phyloP scores from a whole-genome alignment of 2,113 vertebrate genomes.

The Entomyzon cyanotis region DNA sequence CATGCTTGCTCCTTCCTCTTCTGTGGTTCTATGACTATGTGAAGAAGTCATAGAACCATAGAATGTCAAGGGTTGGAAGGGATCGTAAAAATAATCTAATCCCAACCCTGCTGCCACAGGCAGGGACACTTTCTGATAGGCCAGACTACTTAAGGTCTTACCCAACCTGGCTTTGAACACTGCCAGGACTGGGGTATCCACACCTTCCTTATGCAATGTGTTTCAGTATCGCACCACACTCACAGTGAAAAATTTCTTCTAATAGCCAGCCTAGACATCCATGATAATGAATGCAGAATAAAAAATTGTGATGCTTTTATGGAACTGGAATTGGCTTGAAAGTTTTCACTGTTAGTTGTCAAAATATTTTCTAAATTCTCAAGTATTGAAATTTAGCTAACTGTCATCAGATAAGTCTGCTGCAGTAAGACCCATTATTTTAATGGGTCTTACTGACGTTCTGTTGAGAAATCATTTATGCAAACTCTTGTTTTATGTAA shows the following conservation, averaged over 20 bases:
- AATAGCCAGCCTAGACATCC: not conserved
- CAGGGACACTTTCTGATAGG: not conserved
- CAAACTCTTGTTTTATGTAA: conserved; percentile 61
- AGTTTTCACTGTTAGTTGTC: conserved; percentile 70
- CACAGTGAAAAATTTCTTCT: not conserved
- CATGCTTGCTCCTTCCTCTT: conserved; percentile 48
- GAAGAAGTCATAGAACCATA: not conserved
- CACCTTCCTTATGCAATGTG: not conserved
- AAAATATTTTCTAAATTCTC: conserved; percentile 75
- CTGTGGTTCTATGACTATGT: not conserved
- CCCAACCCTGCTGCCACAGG: too few species aligned
- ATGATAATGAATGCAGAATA: conserved; percentile 34
- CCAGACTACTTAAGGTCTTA: not conserved
- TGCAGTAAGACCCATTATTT: conserved; percentile 66
- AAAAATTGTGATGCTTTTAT: conserved; percentile 31
- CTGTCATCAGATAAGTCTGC: conserved; percentile 70
- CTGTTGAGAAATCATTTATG: conserved; percentile 59
- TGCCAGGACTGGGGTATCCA: too few species aligned
- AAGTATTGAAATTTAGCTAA: conserved; percentile 67
- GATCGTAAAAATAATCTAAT: not conserved
- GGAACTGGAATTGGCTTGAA: conserved; percentile 64
- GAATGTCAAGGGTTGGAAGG: not conserved
- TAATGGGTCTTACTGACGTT: conserved; percentile 63
- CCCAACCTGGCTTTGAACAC: not conserved
- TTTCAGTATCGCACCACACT: not conserved